phyloP scores from a whole-genome alignment of 2,113 vertebrate genomes.

The Salminus brasiliensis region DNA sequence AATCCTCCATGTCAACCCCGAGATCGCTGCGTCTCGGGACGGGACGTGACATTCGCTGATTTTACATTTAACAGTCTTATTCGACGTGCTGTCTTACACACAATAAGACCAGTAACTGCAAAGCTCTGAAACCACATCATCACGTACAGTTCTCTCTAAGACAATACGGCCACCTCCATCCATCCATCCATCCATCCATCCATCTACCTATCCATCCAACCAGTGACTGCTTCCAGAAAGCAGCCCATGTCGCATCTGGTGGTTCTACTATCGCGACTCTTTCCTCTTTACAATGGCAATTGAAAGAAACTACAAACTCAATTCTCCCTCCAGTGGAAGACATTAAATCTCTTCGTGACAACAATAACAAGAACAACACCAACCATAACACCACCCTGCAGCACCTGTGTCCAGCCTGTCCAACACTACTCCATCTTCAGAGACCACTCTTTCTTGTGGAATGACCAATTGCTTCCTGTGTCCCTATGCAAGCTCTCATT shows the following conservation, averaged over 20 bases:
- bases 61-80: conserved; percentile 46
- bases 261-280: conserved; percentile 13
- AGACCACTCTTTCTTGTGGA: conserved; percentile 46
- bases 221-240: neutral
- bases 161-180: conserved; percentile 1
- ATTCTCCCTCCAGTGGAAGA: conserved; percentile 82
- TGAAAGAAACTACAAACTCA: conserved; percentile 70
- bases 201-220: neutral
- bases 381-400: no score
- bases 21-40: conserved; percentile 50
- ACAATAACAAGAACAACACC: no score
- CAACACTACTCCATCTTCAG: conserved; percentile 28
- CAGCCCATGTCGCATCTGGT: conserved; percentile 18
- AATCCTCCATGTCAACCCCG: conserved; percentile 70
- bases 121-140: conserved; percentile 30
- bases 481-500: conserved; percentile 16
- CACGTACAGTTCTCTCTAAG: conserved; percentile 19
- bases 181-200: neutral
- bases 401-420: neutral
- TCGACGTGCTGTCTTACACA: conserved; percentile 3
- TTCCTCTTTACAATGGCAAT: conserved; percentile 62
- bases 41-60: conserved; percentile 41
- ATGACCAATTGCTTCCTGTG: conserved; percentile 53
- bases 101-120: conserved; percentile 43
- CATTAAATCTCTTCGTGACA: conserved; percentile 77